Percentiles rank a stretch among this genome's conserved stretches.
Conservation (phyloP, 92 coral and sea anemone species). For the Parazoanthus atlanticus region DNA sequence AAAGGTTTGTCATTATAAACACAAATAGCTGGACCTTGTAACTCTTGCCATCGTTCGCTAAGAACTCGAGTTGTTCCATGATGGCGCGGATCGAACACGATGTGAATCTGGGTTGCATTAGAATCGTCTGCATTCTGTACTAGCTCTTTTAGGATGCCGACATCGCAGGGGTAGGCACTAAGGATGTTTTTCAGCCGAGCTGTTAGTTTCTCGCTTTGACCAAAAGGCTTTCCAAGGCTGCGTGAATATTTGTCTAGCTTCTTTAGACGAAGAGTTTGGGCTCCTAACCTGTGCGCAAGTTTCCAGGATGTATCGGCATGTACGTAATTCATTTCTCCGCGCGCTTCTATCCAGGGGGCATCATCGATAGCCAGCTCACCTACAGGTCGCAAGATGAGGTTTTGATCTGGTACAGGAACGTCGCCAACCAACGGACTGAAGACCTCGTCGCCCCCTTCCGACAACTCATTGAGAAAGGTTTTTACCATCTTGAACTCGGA, state of each 20-base stretch:
- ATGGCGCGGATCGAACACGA: constrained; percentile 88
- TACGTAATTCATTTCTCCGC: constrained; percentile 62
- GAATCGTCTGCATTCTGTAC: constrained; percentile 97
- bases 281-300: constrained; percentile 89
- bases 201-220: constrained; percentile 90
- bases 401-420: constrained; percentile 84
- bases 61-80: constrained; percentile 84
- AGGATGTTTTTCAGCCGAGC: constrained; percentile 75
- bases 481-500: constrained; percentile 83
- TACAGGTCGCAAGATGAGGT: constrained; percentile 66
- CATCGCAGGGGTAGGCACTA: constrained; percentile 88
- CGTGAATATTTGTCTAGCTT: constrained; percentile 79
- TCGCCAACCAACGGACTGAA: constrained; percentile 64
- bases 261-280: constrained; percentile 69
- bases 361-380: constrained; percentile 86
- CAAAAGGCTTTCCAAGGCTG: constrained; percentile 82
- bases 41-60: constrained; percentile 77
- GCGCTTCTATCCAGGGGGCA: constrained; percentile 83
- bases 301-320: constrained; percentile 80
- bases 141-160: constrained; percentile 91
- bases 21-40: constrained; percentile 97
- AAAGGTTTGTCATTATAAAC: constrained; percentile 90
- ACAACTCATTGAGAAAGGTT: constrained; percentile 76
- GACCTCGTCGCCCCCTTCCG: constrained; percentile 56
- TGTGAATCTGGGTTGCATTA: constrained; percentile 88